Percentiles rank a stretch among this genome's conserved stretches.
These are phyloP conservation scores for Vidua chalybeata DNA, from an alignment of 2,113 vertebrate species.

Conservation along the genomic window DNA sequence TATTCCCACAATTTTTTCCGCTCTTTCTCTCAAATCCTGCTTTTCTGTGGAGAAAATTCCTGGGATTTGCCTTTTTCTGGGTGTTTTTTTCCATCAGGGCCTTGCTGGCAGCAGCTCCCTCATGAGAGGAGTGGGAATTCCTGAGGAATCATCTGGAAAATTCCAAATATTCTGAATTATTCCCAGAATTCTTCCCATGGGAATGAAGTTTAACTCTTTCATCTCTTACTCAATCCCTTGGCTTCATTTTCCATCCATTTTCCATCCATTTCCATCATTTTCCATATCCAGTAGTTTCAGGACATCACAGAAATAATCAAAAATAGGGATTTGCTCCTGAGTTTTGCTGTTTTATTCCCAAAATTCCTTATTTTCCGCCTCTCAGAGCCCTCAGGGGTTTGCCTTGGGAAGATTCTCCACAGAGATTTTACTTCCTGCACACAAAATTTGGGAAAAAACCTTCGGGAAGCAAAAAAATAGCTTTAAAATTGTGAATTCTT, in stretches of 20 bases:
- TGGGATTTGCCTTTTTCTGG: rapidly evolving
- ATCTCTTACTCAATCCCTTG: background rate
- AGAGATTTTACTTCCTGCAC: no score
- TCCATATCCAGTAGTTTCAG: background rate
- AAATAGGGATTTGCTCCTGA: no score
- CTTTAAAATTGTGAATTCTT: background rate
- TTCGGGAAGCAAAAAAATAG: background rate
- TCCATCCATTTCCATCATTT: background rate
- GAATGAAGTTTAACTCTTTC: no score
- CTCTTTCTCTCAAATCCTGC: no score
- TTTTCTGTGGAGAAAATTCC: background rate
- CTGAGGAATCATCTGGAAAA: background rate
- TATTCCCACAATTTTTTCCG: no score
- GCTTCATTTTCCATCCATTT: background rate
- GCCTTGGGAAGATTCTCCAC: no score
- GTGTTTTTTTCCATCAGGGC: rapidly evolving
- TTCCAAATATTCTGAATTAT: background rate
- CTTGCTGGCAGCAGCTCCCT: background rate
- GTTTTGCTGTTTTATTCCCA: no score
- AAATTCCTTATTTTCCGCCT: no score
- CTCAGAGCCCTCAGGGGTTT: no score
- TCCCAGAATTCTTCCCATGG: background rate
- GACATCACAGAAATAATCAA: no score
- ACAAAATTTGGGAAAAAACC: no score
- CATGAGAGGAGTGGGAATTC: no score